A percentile compares a stretch with the other conserved stretches of the same genome.
These are phyloP conservation scores for Galerucella nymphaeae DNA, from an alignment of 2,888 invertebrate genomes.

Conservation along the genomic window DNA sequence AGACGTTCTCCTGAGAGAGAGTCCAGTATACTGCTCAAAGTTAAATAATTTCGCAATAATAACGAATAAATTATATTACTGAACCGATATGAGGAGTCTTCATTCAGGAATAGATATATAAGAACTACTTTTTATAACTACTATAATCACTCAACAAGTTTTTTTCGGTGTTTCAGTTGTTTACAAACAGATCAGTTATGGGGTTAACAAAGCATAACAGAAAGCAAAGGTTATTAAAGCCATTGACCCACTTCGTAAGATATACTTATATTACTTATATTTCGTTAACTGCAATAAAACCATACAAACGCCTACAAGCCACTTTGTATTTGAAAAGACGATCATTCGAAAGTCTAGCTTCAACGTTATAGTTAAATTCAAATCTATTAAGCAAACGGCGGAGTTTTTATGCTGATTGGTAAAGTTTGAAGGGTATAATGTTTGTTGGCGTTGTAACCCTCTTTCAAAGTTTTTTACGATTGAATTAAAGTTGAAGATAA, in stretches of 20 bases:
- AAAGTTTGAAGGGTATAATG: conserved; percentile 36
- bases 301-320: conserved; percentile 23
- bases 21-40: too few species aligned
- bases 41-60: too few species aligned
- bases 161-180: not conserved
- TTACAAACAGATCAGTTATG: not conserved
- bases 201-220: not conserved
- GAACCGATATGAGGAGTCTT: too few species aligned
- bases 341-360: conserved; percentile 21
- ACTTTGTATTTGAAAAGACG: conserved; percentile 16
- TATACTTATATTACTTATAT: not conserved
- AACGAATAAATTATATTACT: too few species aligned
- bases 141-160: not conserved
- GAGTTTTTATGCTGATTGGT: conserved; percentile 37
- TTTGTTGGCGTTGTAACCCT: conserved; percentile 33
- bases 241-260: not conserved
- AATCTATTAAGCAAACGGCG: conserved; percentile 31
- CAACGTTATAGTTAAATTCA: conserved; percentile 32
- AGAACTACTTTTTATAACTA: not conserved
- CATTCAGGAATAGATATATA: too few species aligned
- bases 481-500: conserved; percentile 37
- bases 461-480: conserved; percentile 34
- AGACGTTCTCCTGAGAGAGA: too few species aligned
- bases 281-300: conserved; percentile 26
- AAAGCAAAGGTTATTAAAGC: not conserved